Evolutionary conservation across 2,113 vertebrate species (phyloP), one percentile per base, ranked within the genome.

Genomic region (Gymnocephalus cernua): DNA sequence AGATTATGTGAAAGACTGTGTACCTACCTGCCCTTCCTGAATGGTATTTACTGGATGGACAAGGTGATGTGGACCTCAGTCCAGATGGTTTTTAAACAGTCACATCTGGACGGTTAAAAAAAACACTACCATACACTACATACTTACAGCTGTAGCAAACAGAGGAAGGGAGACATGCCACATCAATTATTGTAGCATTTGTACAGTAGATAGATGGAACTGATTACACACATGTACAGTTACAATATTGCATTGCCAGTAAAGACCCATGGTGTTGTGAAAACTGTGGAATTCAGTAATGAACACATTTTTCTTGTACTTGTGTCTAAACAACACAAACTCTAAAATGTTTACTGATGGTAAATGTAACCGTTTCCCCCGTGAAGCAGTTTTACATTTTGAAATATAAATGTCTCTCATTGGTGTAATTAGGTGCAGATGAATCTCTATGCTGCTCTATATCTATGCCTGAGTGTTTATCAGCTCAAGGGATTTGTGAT

Each of bases 31-130:
- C 29, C 67, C 58, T 68, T 88, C 70, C 75, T 78, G 54, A 63
- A 3, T 12, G 25, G 15, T 82, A 82, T 75, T 75, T 72, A 66
- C 70, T 64, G 0, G 82, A 76, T 44, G 35, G 67, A 80, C 53
- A 58, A 48, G 57, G 21, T 75, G 44, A 54, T 44, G 13, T 57
- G 32, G 74, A 75, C 51, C 23, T 57, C 63, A 15, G 21, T 25
- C 59, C 84, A 88, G 84, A 85, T 75, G 77, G 27, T 35, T 67
- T 74, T 82, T 76, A 85, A 89, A 78, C 23, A 25, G 53, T 76
- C 72, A 77, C 83, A 89, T 87, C 75, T 92, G 89, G 54, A 72
- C 0, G 15, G 65, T 68, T 85, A 63, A 82, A 81, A 78, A 84
- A 54, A 74, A 10, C 8, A 38, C 1, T 50, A 51, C 1, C 16